Evolutionary conservation across 1,140 invertebrate genomes (phyloP).

Genomic region (Harpegnathos saltator): DNA sequence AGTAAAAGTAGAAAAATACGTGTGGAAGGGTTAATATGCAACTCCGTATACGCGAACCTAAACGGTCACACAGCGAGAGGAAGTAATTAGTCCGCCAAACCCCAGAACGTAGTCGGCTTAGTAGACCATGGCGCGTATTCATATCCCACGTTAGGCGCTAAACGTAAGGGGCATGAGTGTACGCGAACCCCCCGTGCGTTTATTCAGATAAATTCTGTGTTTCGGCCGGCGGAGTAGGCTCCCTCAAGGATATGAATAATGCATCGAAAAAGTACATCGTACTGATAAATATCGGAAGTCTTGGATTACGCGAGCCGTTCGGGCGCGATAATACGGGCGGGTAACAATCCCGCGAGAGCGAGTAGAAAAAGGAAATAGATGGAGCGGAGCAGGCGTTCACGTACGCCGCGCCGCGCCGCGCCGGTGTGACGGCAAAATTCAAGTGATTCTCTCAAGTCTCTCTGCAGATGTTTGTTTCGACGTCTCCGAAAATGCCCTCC

Average conservation of each 20-base stretch:
- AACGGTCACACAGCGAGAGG: constrained; percentile 27
- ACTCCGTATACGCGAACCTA: background rate
- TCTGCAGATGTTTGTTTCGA: too few relatives aligned
- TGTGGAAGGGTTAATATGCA: background rate
- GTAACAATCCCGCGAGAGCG: too few relatives aligned
- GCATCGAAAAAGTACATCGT: background rate
- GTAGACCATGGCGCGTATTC: constrained; percentile 39
- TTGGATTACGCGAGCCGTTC: too few relatives aligned
- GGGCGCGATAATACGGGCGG: background rate
- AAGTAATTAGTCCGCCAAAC: constrained; percentile 48
- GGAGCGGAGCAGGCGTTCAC: too few relatives aligned
- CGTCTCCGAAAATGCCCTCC: too few relatives aligned
- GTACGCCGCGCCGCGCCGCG: too few relatives aligned
- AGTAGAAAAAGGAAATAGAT: too few relatives aligned
- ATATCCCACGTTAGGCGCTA: constrained; percentile 23
- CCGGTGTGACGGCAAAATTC: too few relatives aligned
- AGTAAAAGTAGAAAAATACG: background rate
- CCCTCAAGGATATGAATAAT: constrained; percentile 14
- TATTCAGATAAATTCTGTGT: constrained; percentile 22
- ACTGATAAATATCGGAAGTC: background rate
- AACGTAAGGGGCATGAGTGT: background rate
- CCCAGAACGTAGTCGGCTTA: constrained; percentile 10
- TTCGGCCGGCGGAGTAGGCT: background rate
- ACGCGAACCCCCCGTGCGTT: background rate
- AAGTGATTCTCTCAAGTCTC: too few relatives aligned